Evolutionary conservation across 2,797 vertebrate species (phyloP).

Genomic region (Pitangus sulphuratus): DNA sequence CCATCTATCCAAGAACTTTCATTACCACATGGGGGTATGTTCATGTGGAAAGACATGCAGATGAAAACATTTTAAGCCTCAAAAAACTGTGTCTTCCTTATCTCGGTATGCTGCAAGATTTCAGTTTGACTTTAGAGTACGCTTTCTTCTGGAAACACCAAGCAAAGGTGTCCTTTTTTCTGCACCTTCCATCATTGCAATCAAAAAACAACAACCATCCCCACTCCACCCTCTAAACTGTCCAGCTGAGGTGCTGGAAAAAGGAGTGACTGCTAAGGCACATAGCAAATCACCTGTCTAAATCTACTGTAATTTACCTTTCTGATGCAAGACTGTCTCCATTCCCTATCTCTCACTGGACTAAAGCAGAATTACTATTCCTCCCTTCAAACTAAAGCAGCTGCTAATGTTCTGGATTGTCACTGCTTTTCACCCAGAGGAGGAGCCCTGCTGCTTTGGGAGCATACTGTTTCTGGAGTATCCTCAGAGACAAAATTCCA

Average conservation of each 20-base stretch:
- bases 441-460: not conserved
- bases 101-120: not conserved
- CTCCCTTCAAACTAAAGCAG: not conserved
- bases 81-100: not conserved
- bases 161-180: not conserved
- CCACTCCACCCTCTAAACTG: rapidly evolving
- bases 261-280: not conserved
- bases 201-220: not conserved
- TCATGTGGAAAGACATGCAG: not conserved
- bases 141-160: not conserved
- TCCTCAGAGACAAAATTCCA: not conserved
- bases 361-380: not conserved
- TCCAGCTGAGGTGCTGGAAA: not conserved
- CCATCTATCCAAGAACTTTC: not conserved
- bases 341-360: not conserved
- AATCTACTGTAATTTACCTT: not conserved
- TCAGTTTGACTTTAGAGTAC: not conserved
- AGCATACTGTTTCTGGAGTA: not conserved
- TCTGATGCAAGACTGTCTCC: not conserved
- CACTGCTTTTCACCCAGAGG: not conserved
- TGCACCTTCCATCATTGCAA: not conserved
- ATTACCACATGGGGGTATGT: not conserved
- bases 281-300: not conserved
- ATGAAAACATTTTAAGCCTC: not conserved
- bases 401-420: not conserved